Percentiles rank a stretch among this genome's conserved stretches.
These are phyloP conservation scores for Bombus pascuorum DNA, from an alignment of 1,140 invertebrate genomes.

Conservation along the genomic window DNA sequence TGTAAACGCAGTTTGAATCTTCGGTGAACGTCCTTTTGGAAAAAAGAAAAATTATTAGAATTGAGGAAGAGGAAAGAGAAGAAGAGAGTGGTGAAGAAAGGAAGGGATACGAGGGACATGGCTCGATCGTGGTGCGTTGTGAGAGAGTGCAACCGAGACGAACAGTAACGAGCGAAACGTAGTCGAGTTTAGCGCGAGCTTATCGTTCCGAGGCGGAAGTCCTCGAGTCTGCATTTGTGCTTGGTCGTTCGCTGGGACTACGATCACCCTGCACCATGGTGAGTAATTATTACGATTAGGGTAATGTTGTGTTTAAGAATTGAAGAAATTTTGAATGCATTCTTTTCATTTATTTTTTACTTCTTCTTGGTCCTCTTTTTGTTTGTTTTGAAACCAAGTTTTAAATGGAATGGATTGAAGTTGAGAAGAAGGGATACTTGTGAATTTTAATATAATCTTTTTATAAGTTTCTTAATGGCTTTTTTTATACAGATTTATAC, in stretches of 20 bases:
- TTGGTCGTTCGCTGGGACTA: neutral
- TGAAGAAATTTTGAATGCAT: neutral
- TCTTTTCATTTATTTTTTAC: neutral
- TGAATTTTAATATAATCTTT: neutral
- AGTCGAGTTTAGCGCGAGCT: constrained; percentile 10
- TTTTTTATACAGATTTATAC: neutral
- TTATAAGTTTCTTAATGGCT: neutral
- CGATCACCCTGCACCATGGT: constrained; percentile 59
- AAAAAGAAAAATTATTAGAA: neutral
- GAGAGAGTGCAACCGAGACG: constrained; percentile 65
- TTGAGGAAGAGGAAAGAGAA: neutral
- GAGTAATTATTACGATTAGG: constrained; percentile 28
- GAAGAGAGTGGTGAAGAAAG: neutral
- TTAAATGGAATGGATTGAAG: no score
- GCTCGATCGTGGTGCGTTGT: constrained; percentile 73
- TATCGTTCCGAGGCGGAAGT: constrained; percentile 14
- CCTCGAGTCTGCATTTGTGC: neutral
- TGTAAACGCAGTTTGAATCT: neutral
- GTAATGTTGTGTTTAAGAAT: neutral
- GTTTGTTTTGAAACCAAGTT: no score
- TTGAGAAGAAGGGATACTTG: neutral
- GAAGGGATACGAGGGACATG: constrained; percentile 52
- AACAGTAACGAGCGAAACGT: constrained; percentile 51
- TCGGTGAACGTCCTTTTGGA: neutral
- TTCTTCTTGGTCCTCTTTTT: no score